Evolutionary conservation across 2,797 vertebrate species (phyloP).

Genomic region (Lacerta agilis): DNA sequence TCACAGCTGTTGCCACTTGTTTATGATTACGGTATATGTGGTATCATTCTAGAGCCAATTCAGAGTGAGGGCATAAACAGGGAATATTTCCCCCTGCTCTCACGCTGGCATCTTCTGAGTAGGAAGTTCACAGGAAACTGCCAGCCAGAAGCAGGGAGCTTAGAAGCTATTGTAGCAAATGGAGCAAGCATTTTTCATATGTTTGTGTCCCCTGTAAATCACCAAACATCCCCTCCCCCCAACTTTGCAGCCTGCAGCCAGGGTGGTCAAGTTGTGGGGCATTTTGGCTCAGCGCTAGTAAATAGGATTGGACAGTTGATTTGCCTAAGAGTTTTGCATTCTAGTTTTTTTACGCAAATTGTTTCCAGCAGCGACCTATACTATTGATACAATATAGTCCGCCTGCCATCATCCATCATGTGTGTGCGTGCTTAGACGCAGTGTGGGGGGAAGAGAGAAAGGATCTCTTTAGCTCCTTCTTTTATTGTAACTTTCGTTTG

Average conservation of each 20-base stretch:
- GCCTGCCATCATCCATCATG: not conserved
- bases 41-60: not conserved
- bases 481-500: not conserved
- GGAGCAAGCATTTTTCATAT: not conserved
- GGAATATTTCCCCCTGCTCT: not conserved
- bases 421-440: not conserved
- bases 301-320: not conserved
- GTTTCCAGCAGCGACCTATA: too few species aligned
- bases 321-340: not conserved
- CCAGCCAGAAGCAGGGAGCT: not conserved
- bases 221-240: not conserved
- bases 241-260: not conserved
- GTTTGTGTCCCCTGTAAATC: not conserved
- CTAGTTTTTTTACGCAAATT: not conserved
- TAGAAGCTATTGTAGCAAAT: not conserved
- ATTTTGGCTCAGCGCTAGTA: not conserved
- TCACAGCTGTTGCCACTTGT: not conserved
- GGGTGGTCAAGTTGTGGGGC: not conserved
- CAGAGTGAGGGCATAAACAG: not conserved
- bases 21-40: too few species aligned
- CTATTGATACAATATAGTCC: not conserved
- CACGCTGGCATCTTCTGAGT: not conserved
- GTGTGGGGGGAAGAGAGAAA: not conserved
- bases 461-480: not conserved
- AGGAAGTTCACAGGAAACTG: not conserved